These are phyloP conservation scores for Microtus richardsoni DNA, from an alignment of 2,113 vertebrate species.

Conservation along the genomic window DNA sequence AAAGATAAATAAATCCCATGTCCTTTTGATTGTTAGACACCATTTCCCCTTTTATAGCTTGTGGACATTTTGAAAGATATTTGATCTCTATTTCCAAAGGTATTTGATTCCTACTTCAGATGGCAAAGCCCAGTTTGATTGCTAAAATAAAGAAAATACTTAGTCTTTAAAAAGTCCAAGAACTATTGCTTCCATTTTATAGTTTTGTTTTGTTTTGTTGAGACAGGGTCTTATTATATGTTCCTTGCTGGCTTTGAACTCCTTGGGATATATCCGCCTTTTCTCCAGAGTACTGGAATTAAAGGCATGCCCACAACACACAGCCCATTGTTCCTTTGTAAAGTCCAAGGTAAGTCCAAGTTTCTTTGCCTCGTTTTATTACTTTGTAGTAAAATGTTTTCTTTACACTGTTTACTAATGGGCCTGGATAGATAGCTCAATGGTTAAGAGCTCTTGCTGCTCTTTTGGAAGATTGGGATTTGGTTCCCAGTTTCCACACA, in stretches of 20 bases:
- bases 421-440: neutral
- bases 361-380: conserved; percentile 17
- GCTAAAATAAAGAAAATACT: conserved; percentile 16
- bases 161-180: neutral
- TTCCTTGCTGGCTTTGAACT: neutral
- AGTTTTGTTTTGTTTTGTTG: neutral
- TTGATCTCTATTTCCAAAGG: neutral
- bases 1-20: neutral
- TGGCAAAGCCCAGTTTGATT: neutral
- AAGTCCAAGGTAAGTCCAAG: neutral
- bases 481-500: neutral
- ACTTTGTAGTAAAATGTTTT: neutral
- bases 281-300: neutral
- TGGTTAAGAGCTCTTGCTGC: neutral
- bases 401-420: neutral
- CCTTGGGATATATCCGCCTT: neutral
- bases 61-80: neutral
- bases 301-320: neutral
- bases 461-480: too few species aligned
- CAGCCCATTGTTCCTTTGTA: neutral
- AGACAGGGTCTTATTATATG: neutral
- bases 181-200: neutral
- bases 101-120: neutral
- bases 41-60: neutral
- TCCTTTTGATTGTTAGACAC: neutral